Evolutionary conservation across 2,113 vertebrate genomes (phyloP).

Genomic region (Alexandromys fortis): DNA sequence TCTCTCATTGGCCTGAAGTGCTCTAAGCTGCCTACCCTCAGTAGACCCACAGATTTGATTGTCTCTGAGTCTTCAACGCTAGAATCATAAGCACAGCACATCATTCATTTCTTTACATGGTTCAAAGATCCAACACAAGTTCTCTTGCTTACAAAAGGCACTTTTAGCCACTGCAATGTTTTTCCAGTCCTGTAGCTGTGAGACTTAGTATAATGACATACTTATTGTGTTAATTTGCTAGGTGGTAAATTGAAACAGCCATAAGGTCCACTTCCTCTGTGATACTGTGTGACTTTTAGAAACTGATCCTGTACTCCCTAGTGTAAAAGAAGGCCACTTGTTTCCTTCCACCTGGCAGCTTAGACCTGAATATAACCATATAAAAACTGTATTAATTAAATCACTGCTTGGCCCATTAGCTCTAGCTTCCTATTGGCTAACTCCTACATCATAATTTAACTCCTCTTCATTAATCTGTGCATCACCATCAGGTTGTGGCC

Average conservation of each 20-base stretch:
- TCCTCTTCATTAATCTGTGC: too few relatives aligned
- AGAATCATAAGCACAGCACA: background rate
- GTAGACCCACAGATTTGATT: background rate
- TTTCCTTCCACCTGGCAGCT: too few relatives aligned
- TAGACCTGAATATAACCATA: too few relatives aligned
- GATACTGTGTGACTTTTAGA: background rate
- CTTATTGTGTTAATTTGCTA: background rate
- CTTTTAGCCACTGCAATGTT: background rate
- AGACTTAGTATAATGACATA: background rate
- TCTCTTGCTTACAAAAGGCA: background rate
- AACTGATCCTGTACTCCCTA: background rate
- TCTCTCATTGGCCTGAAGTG: too few relatives aligned
- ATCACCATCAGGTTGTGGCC: too few relatives aligned
- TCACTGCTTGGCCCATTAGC: too few relatives aligned
- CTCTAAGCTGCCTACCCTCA: too few relatives aligned
- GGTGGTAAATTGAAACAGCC: background rate
- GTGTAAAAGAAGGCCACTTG: accelerated
- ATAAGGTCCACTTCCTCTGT: background rate
- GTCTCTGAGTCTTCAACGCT: background rate
- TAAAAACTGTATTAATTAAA: too few relatives aligned
- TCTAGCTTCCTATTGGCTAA: too few relatives aligned
- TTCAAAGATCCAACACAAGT: background rate
- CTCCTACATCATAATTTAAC: too few relatives aligned
- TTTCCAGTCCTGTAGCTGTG: accelerated
- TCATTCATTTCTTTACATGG: background rate